Evolutionary conservation across 1,140 invertebrate species (phyloP), one percentile per base, ranked within the genome.

Genomic region (Trichogramma pretiosum): DNA sequence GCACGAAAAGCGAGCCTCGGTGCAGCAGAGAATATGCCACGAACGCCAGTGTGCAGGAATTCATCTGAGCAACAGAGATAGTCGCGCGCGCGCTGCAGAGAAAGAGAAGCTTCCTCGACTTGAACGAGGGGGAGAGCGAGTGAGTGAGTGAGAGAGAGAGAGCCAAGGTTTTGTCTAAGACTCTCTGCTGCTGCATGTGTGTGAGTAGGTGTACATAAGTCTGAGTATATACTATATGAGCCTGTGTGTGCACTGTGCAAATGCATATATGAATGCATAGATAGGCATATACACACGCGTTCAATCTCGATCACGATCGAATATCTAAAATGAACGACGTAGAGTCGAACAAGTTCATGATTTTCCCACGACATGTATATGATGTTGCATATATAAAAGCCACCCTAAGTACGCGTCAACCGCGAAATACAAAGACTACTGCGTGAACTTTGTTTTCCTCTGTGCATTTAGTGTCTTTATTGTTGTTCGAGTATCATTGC

Each of bases 351-450:
- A 50, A 50, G 42, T 50, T 50, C 48, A 50, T 50, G 48, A 50
- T 50, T 50, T 50, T 50, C 48, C 48, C 48, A 50, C 48, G 48
- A 45, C n/a, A n/a, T n/a, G n/a, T n/a, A n/a, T n/a, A n/a, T n/a
- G n/a, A n/a, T n/a, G n/a, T n/a, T n/a, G n/a, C n/a, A n/a, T n/a
- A n/a, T n/a, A n/a, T n/a, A n/a, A n/a, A n/a, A n/a, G n/a, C n/a
- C n/a, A n/a, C n/a, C n/a, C n/a, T n/a, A n/a, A n/a, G n/a, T n/a
- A n/a, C n/a, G n/a, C n/a, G n/a, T n/a, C n/a, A n/a, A n/a, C n/a
- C n/a, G n/a, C n/a, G n/a, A n/a, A n/a, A n/a, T n/a, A n/a, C n/a
- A n/a, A n/a, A n/a, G n/a, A n/a, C n/a, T n/a, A n/a, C n/a, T n/a
- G n/a, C n/a, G n/a, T n/a, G n/a, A n/a, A n/a, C n/a, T n/a, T n/a